Base-by-base conservation (phyloP, 2,888 invertebrate genomes). In the Orchesellides sinensis region DNA sequence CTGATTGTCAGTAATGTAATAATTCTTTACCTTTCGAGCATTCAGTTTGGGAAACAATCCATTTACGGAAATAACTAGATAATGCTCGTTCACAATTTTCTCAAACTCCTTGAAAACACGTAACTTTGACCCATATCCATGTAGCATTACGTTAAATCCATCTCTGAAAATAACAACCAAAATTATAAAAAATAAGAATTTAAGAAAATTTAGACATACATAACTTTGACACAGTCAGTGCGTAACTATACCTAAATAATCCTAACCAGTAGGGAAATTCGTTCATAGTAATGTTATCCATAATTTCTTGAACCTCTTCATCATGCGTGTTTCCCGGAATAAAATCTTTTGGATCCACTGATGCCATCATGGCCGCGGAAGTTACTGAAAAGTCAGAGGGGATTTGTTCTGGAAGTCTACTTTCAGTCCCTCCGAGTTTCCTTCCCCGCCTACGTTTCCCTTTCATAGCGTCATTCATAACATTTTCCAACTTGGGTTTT, bases 41-140 rank as follows among this genome's bases (percentile, higher is more conserved):
- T 96, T 95, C 65, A 98, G 91, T 90, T 96, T 96, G 1, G 98
- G 98, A 89, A 97, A 97, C 90, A 95, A 98, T 1, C 98, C 98
- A 90, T 98, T 97, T 0, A 98, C 91, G 23, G 96, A 94, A 63
- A 98, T 90, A 73, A 95, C 95, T 0, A 95, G 94, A 88, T 92
- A 91, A 32, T 93, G 90, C 0, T 90, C 88, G 14, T 94, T 90
- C 25, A 92, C 90, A 83, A 93, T 91, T 19, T 90, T 90, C 89
- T 95, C 94, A 90, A 98, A 98, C 83, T 93, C 91, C 84, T 95
- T 93, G 35, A 98, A 90, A 23, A 98, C 90, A 29, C 92, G 91
- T 49, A 94, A 92, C 90, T 98, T 98, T 0, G 98, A 98, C 0
- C 98, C 98, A 66, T 97, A 91, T 0, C 98, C 98, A 90, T 97